Percentiles rank a stretch among this genome's conserved stretches.
Conservation (phyloP, 1,140 invertebrate genomes). For the Formica exsecta region DNA sequence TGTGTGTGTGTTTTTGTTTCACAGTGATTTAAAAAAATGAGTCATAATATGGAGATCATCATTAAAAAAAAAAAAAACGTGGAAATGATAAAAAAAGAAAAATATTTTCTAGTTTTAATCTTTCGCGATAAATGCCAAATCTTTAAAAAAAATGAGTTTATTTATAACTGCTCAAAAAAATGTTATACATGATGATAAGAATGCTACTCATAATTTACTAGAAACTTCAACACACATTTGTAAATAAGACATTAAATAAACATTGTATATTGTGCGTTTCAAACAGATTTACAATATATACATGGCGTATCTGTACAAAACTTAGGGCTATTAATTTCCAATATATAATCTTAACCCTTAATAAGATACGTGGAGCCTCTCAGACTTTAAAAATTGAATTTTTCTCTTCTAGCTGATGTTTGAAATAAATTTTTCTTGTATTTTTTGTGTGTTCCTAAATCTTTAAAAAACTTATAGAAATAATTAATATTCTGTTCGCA, state of each 20-base stretch:
- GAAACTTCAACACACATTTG: not conserved
- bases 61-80: not conserved
- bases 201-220: not conserved
- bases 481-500: not conserved
- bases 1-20: not conserved
- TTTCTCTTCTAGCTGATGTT: not conserved
- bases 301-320: not conserved
- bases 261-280: not conserved
- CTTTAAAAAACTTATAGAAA: not conserved
- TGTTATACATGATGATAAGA: not conserved
- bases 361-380: not conserved
- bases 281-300: not conserved
- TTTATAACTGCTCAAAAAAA: not conserved
- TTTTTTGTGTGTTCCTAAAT: not conserved
- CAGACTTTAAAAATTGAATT: not conserved
- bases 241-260: not conserved
- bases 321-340: not conserved
- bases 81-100: not conserved
- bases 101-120: not conserved
- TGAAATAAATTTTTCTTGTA: not conserved
- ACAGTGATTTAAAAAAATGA: not conserved
- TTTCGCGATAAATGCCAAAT: not conserved
- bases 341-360: conserved; percentile 6
- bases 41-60: too few relatives aligned
- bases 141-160: not conserved